Conservation (phyloP, 2,797 vertebrate species). For the Syndactyla subalaris region DNA sequence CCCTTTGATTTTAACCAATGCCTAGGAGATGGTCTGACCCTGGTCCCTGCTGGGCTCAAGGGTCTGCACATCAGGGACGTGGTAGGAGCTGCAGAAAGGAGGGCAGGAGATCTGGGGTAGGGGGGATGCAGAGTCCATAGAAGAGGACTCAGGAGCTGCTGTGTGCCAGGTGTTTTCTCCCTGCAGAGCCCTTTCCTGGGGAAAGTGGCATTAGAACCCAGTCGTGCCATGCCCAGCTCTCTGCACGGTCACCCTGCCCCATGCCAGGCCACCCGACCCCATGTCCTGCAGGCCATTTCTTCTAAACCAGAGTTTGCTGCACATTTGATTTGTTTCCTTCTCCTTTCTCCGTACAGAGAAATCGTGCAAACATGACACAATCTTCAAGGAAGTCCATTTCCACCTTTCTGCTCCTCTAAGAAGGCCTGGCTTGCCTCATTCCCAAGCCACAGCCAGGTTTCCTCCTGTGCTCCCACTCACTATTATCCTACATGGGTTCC, state of each 20-base stretch:
- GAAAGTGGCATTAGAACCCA: not conserved
- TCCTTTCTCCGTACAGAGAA: slow-evolving; percentile 38
- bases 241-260: not conserved
- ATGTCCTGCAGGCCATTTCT: not conserved
- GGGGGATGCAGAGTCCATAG: not conserved
- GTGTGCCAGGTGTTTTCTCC: not conserved
- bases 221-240: not conserved
- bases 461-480: not conserved
- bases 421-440: not conserved
- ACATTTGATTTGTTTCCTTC: not conserved
- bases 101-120: not conserved
- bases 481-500: accelerated
- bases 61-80: accelerated
- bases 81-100: not conserved
- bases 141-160: not conserved
- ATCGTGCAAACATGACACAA: not conserved
- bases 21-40: not conserved
- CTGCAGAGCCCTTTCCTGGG: not conserved
- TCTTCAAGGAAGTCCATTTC: not conserved
- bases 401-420: not conserved
- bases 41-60: not conserved
- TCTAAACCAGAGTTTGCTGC: not conserved
- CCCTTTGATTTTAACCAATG: accelerated
- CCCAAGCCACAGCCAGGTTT: not conserved
- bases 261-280: not conserved